phyloP scores from a whole-genome alignment of 2,797 vertebrate species.

The Poecile montanus region DNA sequence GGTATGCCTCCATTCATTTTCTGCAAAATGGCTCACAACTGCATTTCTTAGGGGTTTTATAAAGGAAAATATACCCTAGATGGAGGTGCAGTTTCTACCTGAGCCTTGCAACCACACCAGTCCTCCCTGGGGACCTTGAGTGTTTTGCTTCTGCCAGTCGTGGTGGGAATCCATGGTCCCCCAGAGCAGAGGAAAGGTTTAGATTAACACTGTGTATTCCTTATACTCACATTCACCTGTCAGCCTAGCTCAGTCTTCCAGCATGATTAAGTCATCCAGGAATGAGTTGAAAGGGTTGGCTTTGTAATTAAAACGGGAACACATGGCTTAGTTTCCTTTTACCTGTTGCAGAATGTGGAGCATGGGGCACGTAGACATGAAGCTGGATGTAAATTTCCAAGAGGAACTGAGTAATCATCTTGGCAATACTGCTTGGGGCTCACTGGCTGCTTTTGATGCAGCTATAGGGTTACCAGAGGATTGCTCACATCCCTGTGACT shows the following conservation, averaged over 20 bases:
- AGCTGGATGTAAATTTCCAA: neutral
- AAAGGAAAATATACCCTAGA: neutral
- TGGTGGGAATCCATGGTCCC: neutral
- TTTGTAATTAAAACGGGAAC: slow-evolving; percentile 20
- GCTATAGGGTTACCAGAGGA: neutral
- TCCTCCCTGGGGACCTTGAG: neutral
- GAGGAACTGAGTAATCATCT: neutral
- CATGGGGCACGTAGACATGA: neutral
- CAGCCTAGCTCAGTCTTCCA: neutral
- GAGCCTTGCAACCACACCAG: neutral
- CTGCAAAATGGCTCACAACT: neutral
- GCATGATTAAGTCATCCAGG: slow-evolving; percentile 15
- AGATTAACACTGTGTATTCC: neutral
- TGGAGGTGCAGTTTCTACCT: neutral
- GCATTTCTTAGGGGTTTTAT: neutral
- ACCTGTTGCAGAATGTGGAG: neutral
- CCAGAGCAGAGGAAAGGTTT: neutral
- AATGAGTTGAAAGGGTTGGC: slow-evolving; percentile 10
- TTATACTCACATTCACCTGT: neutral
- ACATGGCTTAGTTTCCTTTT: neutral
- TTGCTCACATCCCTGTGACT: neutral
- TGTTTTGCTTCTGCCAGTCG: accelerated
- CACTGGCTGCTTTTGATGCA: neutral
- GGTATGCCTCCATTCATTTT: accelerated
- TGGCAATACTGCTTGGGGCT: neutral